These are phyloP conservation scores for Conomelus anceps DNA, from an alignment of 2,888 invertebrate species.

Conservation along the genomic window DNA sequence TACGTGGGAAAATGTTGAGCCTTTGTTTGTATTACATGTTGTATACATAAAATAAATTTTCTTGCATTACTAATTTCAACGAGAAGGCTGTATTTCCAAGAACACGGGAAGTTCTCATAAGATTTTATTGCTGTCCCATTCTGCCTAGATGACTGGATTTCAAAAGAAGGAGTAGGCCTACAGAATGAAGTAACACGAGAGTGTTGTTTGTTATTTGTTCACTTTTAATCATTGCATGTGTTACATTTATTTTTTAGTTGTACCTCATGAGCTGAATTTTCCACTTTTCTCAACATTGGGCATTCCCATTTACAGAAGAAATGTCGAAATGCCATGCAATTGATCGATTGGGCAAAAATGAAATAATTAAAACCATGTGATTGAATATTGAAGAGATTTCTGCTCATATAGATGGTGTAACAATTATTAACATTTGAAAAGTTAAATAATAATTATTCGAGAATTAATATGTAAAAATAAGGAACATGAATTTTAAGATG, in stretches of 20 bases:
- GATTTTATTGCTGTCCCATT: neutral
- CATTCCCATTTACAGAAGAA: too few species aligned
- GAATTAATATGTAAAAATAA: too few species aligned
- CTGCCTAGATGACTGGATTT: neutral
- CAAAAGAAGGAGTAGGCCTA: neutral
- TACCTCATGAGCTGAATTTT: neutral
- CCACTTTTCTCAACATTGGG: too few species aligned
- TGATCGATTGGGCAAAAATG: too few species aligned
- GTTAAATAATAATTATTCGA: too few species aligned
- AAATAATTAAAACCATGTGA: too few species aligned
- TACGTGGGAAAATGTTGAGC: neutral
- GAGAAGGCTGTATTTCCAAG: neutral
- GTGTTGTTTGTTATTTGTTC: neutral
- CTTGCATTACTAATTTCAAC: neutral
- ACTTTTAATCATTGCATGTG: neutral
- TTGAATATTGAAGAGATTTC: too few species aligned
- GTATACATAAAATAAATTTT: neutral
- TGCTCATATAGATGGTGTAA: too few species aligned
- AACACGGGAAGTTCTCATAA: neutral
- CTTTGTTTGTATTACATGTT: neutral
- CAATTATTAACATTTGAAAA: too few species aligned
- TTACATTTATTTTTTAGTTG: neutral
- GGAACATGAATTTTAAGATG: too few species aligned
- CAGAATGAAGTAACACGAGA: neutral
- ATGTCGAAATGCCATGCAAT: too few species aligned